Evolutionary conservation across 2,113 vertebrate species (phyloP), one percentile per base, ranked within the genome.

Genomic region (Nestor notabilis): DNA sequence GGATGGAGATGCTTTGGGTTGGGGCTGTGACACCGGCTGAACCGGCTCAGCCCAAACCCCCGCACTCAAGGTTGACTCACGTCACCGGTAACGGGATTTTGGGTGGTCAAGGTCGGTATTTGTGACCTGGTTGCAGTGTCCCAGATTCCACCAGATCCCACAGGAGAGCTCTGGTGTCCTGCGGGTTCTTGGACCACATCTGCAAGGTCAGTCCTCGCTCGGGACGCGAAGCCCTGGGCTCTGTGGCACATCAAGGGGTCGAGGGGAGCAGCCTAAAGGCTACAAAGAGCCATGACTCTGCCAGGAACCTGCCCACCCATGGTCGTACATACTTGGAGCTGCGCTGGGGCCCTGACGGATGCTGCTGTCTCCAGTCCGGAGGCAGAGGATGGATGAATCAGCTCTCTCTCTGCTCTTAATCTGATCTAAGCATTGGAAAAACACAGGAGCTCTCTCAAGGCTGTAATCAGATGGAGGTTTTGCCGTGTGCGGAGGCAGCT

Each of bases 11-110:
- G 27, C 21, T 83, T 65, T 35, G 50, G 25, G 13, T 18, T 71
- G 70, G 13, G 44, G 64, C 31, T 87, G 82, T 4, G 19, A 5
- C n/a, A 46, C 50, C 1, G 7, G 29, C 60, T 29, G 44, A 71
- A 55, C 91, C 10, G 6, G 43, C 44, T 90, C 46, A 50, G 75
- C 50, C 70, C 7, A 31, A 88, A 85, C 5, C 53, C 35, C 46
- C 2, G 0, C 1, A 2, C 24, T 65, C 35, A 0, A 18, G 10
- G 13, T 46, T 41, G 35, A 27, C 31, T 79, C 79, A 6, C 2
- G 3, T 37, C 44, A 29, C 33, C 6, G 1, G 3, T 2, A 68
- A 16, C 0, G 13, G 41, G 35, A 61, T 70, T 74, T 81, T 28
- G 49, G 41, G 11, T 39, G 18, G 24, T 13, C 33, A 5, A 5